These are phyloP conservation scores for Linnaemya tessellans DNA, from an alignment of 2,888 invertebrate species.

Conservation along the genomic window DNA sequence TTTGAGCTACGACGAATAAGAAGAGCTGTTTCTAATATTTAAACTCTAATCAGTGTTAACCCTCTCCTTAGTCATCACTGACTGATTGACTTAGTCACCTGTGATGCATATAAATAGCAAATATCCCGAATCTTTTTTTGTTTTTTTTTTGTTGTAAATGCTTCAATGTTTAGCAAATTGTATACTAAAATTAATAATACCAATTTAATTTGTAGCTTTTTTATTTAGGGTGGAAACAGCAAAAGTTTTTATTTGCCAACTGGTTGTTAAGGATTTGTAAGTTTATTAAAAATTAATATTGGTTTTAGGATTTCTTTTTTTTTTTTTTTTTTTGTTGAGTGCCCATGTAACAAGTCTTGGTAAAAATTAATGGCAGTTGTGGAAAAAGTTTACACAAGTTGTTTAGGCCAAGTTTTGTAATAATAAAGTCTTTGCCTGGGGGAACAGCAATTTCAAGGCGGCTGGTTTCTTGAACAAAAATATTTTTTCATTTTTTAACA, in stretches of 20 bases:
- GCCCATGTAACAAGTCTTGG: neutral
- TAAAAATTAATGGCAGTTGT: conserved; percentile 20
- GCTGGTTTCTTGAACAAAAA: neutral
- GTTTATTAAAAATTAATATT: conserved; percentile 70
- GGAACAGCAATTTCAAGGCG: neutral
- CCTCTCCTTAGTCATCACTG: too few species aligned
- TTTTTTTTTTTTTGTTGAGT: neutral
- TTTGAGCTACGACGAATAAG: too few species aligned
- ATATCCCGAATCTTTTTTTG: neutral
- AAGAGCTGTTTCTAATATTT: too few species aligned
- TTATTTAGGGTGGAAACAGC: neutral
- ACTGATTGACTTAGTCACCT: too few species aligned
- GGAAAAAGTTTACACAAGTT: neutral
- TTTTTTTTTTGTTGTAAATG: neutral
- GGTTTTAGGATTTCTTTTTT: conserved; percentile 5
- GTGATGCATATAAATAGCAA: too few species aligned
- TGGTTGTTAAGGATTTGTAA: conserved; percentile 41
- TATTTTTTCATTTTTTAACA: neutral
- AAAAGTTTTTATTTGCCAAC: conserved; percentile 35
- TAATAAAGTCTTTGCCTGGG: neutral
- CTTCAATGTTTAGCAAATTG: neutral
- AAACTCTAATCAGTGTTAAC: too few species aligned
- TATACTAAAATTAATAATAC: neutral
- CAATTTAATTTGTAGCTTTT: neutral
- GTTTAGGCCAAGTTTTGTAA: neutral